These are phyloP conservation scores for Littorina saxatilis DNA, from an alignment of 1,140 invertebrate species.

Conservation along the genomic window DNA sequence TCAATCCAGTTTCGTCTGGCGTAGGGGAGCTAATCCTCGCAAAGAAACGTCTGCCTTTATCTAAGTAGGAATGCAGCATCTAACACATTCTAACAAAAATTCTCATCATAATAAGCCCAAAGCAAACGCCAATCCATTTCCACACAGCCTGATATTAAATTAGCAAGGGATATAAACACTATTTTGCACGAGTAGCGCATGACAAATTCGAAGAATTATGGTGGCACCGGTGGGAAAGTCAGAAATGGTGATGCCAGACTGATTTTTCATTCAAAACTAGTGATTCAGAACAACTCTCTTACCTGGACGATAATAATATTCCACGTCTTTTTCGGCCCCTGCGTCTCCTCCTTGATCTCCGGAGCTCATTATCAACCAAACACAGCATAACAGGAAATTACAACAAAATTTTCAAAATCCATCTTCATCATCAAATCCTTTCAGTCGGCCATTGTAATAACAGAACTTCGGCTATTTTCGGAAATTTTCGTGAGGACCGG, in stretches of 20 bases:
- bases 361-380: constrained; percentile 59
- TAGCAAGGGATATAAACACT: too few relatives aligned
- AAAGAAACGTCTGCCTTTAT: constrained; percentile 35
- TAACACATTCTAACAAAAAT: too few relatives aligned
- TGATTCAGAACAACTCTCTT: not conserved
- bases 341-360: constrained; percentile 62
- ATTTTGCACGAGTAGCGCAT: too few relatives aligned
- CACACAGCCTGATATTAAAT: too few relatives aligned
- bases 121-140: too few relatives aligned
- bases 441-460: constrained; percentile 68
- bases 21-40: constrained; percentile 28
- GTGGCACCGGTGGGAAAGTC: constrained; percentile 9
- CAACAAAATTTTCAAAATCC: constrained; percentile 51
- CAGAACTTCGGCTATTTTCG: constrained; percentile 57
- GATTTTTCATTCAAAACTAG: not conserved
- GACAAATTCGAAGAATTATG: not conserved
- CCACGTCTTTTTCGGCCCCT: constrained; percentile 65
- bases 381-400: constrained; percentile 48
- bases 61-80: constrained; percentile 54
- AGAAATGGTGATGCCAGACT: constrained; percentile 15
- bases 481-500: constrained; percentile 60
- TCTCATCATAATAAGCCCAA: too few relatives aligned
- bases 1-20: too few relatives aligned
- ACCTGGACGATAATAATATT: constrained; percentile 69
- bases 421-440: constrained; percentile 55